Base-by-base conservation (phyloP, 2,888 invertebrate genomes). In the Drosophila kambysellisi region DNA sequence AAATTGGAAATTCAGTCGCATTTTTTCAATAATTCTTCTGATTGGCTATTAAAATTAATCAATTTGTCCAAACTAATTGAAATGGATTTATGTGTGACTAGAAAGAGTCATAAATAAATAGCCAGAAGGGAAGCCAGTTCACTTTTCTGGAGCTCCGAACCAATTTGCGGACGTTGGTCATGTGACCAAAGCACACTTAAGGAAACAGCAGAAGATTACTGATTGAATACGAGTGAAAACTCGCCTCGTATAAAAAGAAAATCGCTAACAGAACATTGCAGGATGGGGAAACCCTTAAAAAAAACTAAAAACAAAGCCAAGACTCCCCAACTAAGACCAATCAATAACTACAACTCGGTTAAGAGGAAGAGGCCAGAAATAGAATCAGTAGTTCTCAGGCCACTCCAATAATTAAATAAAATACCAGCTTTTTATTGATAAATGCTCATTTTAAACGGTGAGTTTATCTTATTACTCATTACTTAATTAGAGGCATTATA, bases 1-100 rank as follows among this genome's bases (percentile, higher is more conserved):
- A 53, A 48, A 64, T 65, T 43, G 9, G 29, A 15, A 56, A 29
- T 37, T 29, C 12, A 0, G 2, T 30, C 57, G 20, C 30, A 56
- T 41, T 20, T 56, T 11, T 33, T 60, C 25, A n/a, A 57, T 43
- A 32, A 32, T 32, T 41, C 15, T 9, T 7, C n/a, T 17, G 25
- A 37, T 15, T 33, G 32, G n/a, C 46, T 33, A 32, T 32, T 4
- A n/a, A 52, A 52, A 52, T 35, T 35, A 20, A 53, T 35, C 12
- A 33, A n/a, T 33, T 15, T 33, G 33, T 15, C 12, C 2, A 15
- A 46, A 46, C 25, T 46, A 46, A 25, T 46, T 25, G 4, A 15
- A 46, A 46, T 25, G 25, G 46, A 46, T 25, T 46, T 46, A 46
- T 25, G 25, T 15, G 20, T 20, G 11, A 5, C 11, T 20, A 2